Evolutionary conservation across 2,113 vertebrate species (phyloP).

Genomic region (Hassar affinis): DNA sequence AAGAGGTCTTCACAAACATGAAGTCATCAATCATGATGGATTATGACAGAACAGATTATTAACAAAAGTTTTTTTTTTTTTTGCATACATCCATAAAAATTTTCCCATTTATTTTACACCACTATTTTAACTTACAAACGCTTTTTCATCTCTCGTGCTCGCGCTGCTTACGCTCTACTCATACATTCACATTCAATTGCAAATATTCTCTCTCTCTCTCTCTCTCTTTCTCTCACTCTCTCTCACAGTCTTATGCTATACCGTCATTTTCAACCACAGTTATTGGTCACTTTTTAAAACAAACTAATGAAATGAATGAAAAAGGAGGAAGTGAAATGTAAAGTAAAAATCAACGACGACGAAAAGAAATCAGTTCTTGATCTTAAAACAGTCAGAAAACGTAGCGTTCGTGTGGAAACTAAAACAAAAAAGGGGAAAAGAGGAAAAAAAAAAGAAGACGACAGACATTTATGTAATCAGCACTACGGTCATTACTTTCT

Average conservation of each 20-base stretch:
- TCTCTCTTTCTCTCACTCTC: constrained; percentile 6
- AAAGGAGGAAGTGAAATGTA: constrained; percentile 7
- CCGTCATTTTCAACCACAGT: constrained; percentile 59
- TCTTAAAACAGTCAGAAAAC: constrained; percentile 48
- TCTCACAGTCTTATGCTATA: constrained; percentile 50
- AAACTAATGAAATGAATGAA: constrained; percentile 44
- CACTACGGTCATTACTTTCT: constrained; percentile 47
- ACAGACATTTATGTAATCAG: constrained; percentile 45
- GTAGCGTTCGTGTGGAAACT: constrained; percentile 32
- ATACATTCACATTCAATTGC: constrained; percentile 49
- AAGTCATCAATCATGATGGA: constrained; percentile 17
- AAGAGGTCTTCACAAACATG: constrained; percentile 6
- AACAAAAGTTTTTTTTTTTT: constrained; percentile 7
- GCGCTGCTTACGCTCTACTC: background rate
- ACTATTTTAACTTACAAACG: constrained; percentile 17
- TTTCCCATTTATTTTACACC: background rate
- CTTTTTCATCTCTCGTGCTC: background rate
- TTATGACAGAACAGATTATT: constrained; percentile 23
- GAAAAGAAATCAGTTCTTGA: constrained; percentile 40
- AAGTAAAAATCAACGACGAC: constrained; percentile 40
- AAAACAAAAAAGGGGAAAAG: constrained; percentile 17
- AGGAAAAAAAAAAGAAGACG: constrained; percentile 27
- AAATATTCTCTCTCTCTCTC: constrained; percentile 14
- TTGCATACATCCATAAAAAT: constrained; percentile 20
- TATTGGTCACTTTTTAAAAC: constrained; percentile 59